These are phyloP conservation scores for Petrolisthes cinctipes DNA, from an alignment of 2,888 invertebrate species.

Conservation along the genomic window DNA sequence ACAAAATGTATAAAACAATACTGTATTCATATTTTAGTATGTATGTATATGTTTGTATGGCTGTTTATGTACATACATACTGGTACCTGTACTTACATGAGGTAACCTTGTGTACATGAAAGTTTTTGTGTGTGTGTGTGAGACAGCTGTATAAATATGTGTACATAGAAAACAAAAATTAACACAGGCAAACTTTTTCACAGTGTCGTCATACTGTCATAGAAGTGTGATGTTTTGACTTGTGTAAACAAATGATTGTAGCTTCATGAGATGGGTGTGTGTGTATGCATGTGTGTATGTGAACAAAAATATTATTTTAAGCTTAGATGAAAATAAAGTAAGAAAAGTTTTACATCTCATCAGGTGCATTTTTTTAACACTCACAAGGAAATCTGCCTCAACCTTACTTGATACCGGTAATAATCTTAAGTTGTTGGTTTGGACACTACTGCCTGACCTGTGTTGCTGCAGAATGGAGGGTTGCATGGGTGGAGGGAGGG, in stretches of 20 bases:
- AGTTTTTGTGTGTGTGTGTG: not conserved
- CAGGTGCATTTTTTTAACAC: not conserved
- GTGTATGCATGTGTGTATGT: too few species aligned
- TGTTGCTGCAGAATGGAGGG: too few species aligned
- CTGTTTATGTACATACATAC: not conserved
- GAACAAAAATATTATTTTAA: too few species aligned
- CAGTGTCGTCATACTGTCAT: not conserved
- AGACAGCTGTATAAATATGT: not conserved
- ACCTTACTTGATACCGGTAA: slow-evolving; percentile 9
- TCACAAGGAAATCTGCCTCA: slow-evolving; percentile 10
- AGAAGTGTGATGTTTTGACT: too few species aligned
- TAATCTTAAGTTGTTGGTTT: slow-evolving; percentile 1
- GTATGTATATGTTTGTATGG: slow-evolving; percentile 3
- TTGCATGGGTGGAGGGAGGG: too few species aligned
- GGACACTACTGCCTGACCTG: not conserved
- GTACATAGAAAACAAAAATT: not conserved
- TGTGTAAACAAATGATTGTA: too few species aligned
- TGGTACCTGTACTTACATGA: slow-evolving; percentile 14
- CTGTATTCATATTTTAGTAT: not conserved
- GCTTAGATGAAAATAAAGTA: not conserved
- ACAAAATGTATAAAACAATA: slow-evolving; percentile 4
- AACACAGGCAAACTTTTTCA: slow-evolving; percentile 3
- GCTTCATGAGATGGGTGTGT: too few species aligned
- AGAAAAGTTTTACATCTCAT: not conserved
- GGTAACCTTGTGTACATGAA: not conserved